phyloP scores from a whole-genome alignment of 2,113 vertebrate species.

The Chrysochloris asiatica region DNA sequence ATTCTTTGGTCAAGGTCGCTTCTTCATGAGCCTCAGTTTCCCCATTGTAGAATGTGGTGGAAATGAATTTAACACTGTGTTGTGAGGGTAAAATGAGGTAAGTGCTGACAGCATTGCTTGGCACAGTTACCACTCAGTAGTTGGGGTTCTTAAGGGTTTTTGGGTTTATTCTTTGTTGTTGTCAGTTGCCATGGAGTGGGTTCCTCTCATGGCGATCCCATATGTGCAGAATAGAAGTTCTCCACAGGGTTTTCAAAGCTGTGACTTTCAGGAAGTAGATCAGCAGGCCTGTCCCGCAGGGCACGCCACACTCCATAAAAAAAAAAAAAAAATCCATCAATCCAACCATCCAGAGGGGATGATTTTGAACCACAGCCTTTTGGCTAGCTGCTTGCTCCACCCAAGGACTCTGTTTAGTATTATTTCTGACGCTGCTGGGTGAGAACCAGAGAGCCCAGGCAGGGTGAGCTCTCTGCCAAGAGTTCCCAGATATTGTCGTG shows the following conservation, averaged over 20 bases:
- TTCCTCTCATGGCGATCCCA: not conserved
- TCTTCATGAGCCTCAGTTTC: not conserved
- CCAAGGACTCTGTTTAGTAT: not conserved
- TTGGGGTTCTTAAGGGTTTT: too few species aligned
- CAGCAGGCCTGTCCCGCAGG: not conserved
- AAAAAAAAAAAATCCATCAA: too few species aligned
- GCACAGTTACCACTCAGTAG: not conserved
- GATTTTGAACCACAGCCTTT: not conserved
- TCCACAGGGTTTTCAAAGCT: too few species aligned
- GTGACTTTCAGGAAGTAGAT: too few species aligned
- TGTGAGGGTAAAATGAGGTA: not conserved
- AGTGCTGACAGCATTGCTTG: not conserved
- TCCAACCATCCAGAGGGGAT: too few species aligned
- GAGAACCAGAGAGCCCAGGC: not conserved
- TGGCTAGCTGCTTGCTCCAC: not conserved
- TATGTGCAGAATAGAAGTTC: not conserved
- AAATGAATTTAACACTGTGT: too few species aligned
- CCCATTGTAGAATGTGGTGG: too few species aligned
- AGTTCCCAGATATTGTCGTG: not conserved
- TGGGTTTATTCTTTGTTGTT: too few species aligned
- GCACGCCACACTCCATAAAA: too few species aligned
- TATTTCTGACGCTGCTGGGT: not conserved
- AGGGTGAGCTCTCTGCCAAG: not conserved
- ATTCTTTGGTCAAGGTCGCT: not conserved
- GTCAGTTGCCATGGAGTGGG: not conserved